Percentiles rank a stretch among this genome's conserved stretches.
Evolutionary conservation across 2,888 invertebrate genomes (phyloP).

Genomic region (Drosophila hamatofila): DNA sequence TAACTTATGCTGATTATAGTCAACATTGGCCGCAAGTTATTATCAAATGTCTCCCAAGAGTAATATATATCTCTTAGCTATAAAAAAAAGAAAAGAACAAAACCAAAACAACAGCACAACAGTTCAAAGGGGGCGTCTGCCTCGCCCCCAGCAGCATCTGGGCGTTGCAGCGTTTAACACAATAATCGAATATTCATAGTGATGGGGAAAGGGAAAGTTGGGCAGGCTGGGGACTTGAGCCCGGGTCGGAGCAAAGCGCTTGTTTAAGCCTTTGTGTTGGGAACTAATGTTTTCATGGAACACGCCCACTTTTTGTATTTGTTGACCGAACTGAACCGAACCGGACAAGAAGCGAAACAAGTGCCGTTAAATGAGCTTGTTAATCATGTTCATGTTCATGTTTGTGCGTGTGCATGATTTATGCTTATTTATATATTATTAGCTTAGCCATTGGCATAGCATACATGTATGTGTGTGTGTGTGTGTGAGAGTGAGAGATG

Average conservation of each 20-base stretch:
- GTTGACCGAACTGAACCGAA: conserved; percentile 36
- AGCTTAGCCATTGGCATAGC: conserved; percentile 47
- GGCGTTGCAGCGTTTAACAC: conserved; percentile 67
- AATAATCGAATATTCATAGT: conserved; percentile 71
- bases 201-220: not conserved
- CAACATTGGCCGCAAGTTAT: conserved; percentile 75
- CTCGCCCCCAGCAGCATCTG: not conserved
- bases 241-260: conserved; percentile 13
- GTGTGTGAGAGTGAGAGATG: not conserved
- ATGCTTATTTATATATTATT: conserved; percentile 80
- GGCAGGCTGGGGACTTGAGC: not conserved
- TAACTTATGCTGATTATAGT: conserved; percentile 78
- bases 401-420: conserved; percentile 74
- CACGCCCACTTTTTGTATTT: conserved; percentile 51
- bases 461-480: not conserved
- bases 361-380: conserved; percentile 77
- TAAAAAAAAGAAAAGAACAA: not conserved
- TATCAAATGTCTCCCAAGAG: conserved; percentile 77
- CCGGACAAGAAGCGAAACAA: conserved; percentile 50
- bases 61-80: conserved; percentile 67
- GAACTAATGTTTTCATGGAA: conserved; percentile 34
- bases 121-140: not conserved
- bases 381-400: conserved; percentile 72
- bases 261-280: conserved; percentile 60
- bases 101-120: conserved; percentile 13